Evolutionary conservation across 2,113 vertebrate species (phyloP).

Genomic region (Larimichthys polyactis): DNA sequence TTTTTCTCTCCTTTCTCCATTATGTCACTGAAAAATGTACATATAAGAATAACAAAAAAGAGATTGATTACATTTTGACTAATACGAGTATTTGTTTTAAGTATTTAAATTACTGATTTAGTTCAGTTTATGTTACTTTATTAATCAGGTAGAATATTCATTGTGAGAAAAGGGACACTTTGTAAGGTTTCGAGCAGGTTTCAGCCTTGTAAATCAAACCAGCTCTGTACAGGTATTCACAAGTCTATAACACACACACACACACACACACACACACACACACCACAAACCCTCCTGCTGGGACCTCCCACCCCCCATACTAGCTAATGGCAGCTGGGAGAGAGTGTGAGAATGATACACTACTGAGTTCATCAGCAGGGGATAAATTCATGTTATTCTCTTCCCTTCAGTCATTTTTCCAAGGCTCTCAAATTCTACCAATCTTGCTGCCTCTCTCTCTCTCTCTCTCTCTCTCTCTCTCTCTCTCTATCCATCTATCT

Average conservation of each 20-base stretch:
- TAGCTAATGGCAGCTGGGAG: conserved; percentile 27
- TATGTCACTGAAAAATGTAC: no score
- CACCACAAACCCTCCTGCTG: conserved; percentile 15
- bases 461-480: not conserved
- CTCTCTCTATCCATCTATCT: no score
- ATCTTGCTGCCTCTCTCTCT: not conserved
- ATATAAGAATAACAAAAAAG: no score
- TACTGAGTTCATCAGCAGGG: conserved; percentile 24
- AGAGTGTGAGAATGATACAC: conserved; percentile 30
- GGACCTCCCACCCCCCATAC: conserved; percentile 22
- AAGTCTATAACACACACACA: not conserved
- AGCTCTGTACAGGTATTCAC: not conserved
- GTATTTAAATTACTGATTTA: no score
- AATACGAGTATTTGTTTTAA: not conserved
- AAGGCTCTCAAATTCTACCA: not conserved
- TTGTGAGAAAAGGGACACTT: not conserved
- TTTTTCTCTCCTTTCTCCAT: no score
- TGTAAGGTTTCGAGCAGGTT: not conserved
- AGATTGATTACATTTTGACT: not conserved
- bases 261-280: not conserved
- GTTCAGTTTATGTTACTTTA: not conserved
- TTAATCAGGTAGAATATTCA: not conserved
- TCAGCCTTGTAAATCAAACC: not conserved
- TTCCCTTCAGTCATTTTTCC: conserved; percentile 20
- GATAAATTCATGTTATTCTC: conserved; percentile 13